Base-by-base conservation (phyloP, 2,888 invertebrate genomes). In the Chalcis sispes region DNA sequence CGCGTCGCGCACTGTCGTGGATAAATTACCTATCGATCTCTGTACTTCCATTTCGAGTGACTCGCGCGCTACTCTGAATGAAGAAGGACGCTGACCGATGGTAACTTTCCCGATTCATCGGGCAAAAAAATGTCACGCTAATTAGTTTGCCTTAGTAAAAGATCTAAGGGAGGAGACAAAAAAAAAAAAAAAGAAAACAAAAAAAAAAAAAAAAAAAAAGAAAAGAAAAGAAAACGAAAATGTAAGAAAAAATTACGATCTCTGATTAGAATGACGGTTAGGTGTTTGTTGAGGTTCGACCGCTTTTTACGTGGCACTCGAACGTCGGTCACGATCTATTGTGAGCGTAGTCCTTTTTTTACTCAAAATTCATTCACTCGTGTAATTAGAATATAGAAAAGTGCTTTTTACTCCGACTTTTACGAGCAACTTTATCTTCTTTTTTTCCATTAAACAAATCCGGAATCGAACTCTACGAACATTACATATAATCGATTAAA, bases 11-110 rank as follows among this genome's bases (percentile, higher is more conserved):
- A n/a, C 40, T 27, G 25, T 52, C 62, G 40, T 61, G 69, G 74
- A 73, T 77, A 77, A 77, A 79, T 78, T 59, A 77, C 70, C 67
- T 18, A 64, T 72, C 72, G 79, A 77, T 72, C 67, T 42, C 59
- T 20, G 58, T 27, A n/a, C 64, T 75, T 72, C 72, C 77, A 72
- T 78, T 77, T 29, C 67, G 54, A 78, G 13, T 25, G 15, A 27
- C n/a, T n/a, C n/a, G n/a, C n/a, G n/a, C n/a, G 36, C 18, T 5
- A 50, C 20, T 7, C 20, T 54, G 50, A 59, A 65, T 25, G 50
- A 59, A 25, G 29, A 27, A 56, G 58, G 59, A 69, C 50, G 42
- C 42, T 71, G 58, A 72, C 67, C 62, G 61, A 27, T 13, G 4
- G 54, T 5, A 52, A 20, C 20, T 36, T 36, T 10, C 10, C 5